A percentile compares a stretch with the other conserved stretches of the same genome.
Conservation (phyloP, 23 tunicate genomes). For the Styela plicata region DNA sequence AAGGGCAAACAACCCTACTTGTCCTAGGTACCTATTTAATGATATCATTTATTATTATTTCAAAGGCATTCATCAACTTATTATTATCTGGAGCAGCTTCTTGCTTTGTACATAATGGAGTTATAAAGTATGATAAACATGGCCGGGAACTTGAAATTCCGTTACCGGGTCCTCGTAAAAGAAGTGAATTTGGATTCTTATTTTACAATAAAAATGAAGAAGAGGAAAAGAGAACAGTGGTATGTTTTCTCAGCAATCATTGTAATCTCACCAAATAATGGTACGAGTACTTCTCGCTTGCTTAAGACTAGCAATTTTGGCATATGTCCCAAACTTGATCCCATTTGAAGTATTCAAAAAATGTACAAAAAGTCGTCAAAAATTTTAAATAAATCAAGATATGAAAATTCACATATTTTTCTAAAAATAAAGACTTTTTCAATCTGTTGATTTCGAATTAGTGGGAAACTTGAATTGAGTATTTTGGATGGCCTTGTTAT, state of each 20-base stretch:
- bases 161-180: slow-evolving; percentile 39
- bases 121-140: slow-evolving; percentile 45
- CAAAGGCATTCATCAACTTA: slow-evolving; percentile 62
- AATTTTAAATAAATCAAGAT: too few relatives aligned
- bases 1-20: too few relatives aligned
- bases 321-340: not conserved
- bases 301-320: not conserved
- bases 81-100: slow-evolving; percentile 66
- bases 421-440: too few relatives aligned
- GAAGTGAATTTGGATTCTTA: slow-evolving; percentile 78
- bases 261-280: too few relatives aligned
- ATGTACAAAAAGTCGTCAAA: too few relatives aligned
- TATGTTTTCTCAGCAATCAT: slow-evolving; percentile 4
- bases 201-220: slow-evolving; percentile 66
- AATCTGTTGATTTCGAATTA: too few relatives aligned
- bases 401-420: too few relatives aligned
- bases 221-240: slow-evolving; percentile 65
- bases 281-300: too few relatives aligned
- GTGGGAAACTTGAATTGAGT: too few relatives aligned
- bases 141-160: slow-evolving; percentile 65
- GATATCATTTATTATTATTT: too few relatives aligned
- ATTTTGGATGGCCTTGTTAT: too few relatives aligned
- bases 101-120: slow-evolving; percentile 71
- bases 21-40: too few relatives aligned
- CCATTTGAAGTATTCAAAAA: not conserved